phyloP scores from a whole-genome alignment of 2,888 invertebrate species.

The Labia minor region DNA sequence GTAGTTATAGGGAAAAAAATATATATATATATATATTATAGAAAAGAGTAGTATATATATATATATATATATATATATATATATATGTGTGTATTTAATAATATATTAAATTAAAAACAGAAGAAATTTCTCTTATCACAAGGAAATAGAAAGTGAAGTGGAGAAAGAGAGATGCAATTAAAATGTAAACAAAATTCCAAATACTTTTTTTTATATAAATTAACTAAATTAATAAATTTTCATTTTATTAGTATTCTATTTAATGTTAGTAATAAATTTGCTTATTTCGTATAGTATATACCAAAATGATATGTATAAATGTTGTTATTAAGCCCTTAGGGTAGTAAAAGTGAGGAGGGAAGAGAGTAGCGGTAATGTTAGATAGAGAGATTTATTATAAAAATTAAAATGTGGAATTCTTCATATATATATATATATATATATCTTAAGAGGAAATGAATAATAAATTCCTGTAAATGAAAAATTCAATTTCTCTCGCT shows the following conservation, averaged over 20 bases:
- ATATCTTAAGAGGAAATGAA: background rate
- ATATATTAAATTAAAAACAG: too few relatives aligned
- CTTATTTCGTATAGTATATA: background rate
- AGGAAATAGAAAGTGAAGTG: too few relatives aligned
- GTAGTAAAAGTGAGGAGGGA: background rate
- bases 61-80: too few relatives aligned
- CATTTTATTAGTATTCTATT: background rate
- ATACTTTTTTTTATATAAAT: too few relatives aligned
- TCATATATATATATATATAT: background rate
- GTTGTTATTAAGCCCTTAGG: background rate
- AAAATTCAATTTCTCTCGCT: too few relatives aligned
- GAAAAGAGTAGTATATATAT: too few relatives aligned
- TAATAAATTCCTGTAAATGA: background rate
- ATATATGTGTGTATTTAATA: too few relatives aligned
- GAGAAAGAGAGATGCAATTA: too few relatives aligned
- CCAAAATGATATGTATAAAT: background rate
- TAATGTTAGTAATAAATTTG: background rate
- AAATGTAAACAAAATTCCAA: too few relatives aligned
- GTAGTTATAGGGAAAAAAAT: too few relatives aligned
- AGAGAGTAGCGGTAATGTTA: background rate
- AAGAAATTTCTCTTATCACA: too few relatives aligned
- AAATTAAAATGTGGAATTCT: background rate
- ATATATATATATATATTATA: too few relatives aligned
- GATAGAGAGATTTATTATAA: background rate
- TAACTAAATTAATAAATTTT: background rate